These are phyloP conservation scores for Listronotus oregonensis DNA, from an alignment of 1,140 invertebrate genomes.

Conservation along the genomic window DNA sequence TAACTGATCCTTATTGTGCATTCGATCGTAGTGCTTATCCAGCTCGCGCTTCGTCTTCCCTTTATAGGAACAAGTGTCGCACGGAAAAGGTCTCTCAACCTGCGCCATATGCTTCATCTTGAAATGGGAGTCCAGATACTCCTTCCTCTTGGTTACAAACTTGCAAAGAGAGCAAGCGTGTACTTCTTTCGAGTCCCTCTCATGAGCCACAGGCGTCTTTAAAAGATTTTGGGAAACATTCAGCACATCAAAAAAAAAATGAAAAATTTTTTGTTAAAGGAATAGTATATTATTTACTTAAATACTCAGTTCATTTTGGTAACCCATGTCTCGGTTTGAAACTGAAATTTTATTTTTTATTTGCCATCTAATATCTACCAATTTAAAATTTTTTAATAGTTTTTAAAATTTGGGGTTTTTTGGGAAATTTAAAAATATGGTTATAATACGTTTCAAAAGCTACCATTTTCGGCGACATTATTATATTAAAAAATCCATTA, in stretches of 20 bases:
- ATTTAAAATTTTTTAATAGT: too few relatives aligned
- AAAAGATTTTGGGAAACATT: constrained; percentile 27
- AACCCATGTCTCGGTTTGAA: too few relatives aligned
- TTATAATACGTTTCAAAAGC: too few relatives aligned
- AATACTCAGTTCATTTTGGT: too few relatives aligned
- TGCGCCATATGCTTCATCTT: constrained; percentile 11
- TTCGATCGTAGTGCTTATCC: constrained; percentile 18
- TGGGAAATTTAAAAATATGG: too few relatives aligned
- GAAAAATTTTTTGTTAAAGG: too few relatives aligned
- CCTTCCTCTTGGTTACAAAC: constrained; percentile 23
- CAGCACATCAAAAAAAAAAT: constrained; percentile 17
- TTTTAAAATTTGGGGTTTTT: too few relatives aligned
- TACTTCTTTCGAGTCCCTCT: constrained; percentile 30
- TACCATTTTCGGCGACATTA: too few relatives aligned
- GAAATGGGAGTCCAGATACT: constrained; percentile 19
- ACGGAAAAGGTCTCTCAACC: constrained; percentile 20
- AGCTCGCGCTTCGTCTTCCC: constrained; percentile 27
- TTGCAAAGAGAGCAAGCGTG: constrained; percentile 22
- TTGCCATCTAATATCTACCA: too few relatives aligned
- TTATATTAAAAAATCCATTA: too few relatives aligned
- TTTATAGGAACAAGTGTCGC: constrained; percentile 34
- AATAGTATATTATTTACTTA: too few relatives aligned
- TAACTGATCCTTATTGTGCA: constrained; percentile 30
- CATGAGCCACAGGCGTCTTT: constrained; percentile 27
- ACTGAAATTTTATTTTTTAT: too few relatives aligned